Evolutionary conservation across 1,140 invertebrate species (phyloP).

Genomic region (Orius insidiosus): DNA sequence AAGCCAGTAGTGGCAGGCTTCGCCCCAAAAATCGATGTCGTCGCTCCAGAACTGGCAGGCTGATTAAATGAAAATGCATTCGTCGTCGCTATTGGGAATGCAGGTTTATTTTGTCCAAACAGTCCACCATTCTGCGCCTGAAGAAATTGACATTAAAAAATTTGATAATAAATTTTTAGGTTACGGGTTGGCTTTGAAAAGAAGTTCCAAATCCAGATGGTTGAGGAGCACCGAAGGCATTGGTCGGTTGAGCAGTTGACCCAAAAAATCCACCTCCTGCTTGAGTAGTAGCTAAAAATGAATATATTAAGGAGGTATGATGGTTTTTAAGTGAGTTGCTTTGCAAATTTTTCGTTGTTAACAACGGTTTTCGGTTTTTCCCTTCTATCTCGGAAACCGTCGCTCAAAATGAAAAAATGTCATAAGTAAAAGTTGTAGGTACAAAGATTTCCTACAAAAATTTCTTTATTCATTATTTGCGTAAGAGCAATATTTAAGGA

Average conservation of each 20-base stretch:
- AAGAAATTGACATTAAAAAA: background rate
- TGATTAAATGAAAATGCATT: conserved; percentile 32
- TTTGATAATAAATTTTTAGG: background rate
- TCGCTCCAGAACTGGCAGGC: conserved; percentile 25
- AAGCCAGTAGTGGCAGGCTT: conserved; percentile 28
- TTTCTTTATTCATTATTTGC: too few species aligned
- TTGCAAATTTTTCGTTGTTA: too few species aligned
- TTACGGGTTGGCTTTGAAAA: conserved; percentile 3
- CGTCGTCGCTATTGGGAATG: conserved; percentile 27
- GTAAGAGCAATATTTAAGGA: too few species aligned
- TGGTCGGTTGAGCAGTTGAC: conserved; percentile 26
- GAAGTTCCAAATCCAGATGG: conserved; percentile 21
- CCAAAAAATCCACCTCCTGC: conserved; percentile 36
- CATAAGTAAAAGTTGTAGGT: too few species aligned
- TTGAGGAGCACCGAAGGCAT: conserved; percentile 23
- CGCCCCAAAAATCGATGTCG: conserved; percentile 24
- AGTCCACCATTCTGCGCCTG: conserved; percentile 25
- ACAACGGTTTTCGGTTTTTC: too few species aligned
- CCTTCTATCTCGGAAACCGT: too few species aligned
- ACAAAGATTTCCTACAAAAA: too few species aligned
- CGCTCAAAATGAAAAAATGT: too few species aligned
- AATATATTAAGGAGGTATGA: too few species aligned
- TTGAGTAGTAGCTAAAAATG: conserved; percentile 22
- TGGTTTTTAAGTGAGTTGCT: too few species aligned
- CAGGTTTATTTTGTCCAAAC: conserved; percentile 30